phyloP scores from a whole-genome alignment of 2,888 invertebrate genomes.

The Sycophila texana region DNA sequence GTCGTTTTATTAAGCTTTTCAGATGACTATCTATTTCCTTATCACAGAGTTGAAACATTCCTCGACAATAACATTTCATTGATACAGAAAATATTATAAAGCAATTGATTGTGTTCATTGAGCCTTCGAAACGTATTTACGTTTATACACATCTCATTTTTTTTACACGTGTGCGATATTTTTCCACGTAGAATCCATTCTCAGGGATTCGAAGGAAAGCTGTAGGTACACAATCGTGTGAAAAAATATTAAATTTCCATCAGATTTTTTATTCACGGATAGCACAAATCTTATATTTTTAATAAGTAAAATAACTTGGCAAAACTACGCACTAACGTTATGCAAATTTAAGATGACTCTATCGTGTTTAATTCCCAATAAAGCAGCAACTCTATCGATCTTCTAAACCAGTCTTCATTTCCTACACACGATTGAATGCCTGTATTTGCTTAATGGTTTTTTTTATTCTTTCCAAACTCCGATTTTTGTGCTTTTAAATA shows the following conservation, averaged over 20 bases:
- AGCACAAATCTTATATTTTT: neutral
- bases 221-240: too few relatives aligned
- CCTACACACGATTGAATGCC: neutral
- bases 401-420: neutral
- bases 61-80: constrained; percentile 7
- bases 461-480: too few relatives aligned
- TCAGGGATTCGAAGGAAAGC: too few relatives aligned
- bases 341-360: constrained; percentile 26
- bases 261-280: too few relatives aligned
- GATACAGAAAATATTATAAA: neutral
- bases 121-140: too few relatives aligned
- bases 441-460: too few relatives aligned
- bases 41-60: constrained; percentile 14
- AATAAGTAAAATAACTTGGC: constrained; percentile 25
- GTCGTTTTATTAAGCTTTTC: constrained; percentile 4
- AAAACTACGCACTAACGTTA: constrained; percentile 31
- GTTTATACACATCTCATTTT: too few relatives aligned
- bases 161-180: too few relatives aligned
- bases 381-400: neutral
- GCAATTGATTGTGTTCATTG: neutral
- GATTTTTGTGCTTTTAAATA: too few relatives aligned
- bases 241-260: too few relatives aligned
- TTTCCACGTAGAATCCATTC: too few relatives aligned
- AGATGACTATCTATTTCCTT: constrained; percentile 13
- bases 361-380: constrained; percentile 2